phyloP scores from a whole-genome alignment of 2,888 invertebrate species.

The Incurvaria masculella region DNA sequence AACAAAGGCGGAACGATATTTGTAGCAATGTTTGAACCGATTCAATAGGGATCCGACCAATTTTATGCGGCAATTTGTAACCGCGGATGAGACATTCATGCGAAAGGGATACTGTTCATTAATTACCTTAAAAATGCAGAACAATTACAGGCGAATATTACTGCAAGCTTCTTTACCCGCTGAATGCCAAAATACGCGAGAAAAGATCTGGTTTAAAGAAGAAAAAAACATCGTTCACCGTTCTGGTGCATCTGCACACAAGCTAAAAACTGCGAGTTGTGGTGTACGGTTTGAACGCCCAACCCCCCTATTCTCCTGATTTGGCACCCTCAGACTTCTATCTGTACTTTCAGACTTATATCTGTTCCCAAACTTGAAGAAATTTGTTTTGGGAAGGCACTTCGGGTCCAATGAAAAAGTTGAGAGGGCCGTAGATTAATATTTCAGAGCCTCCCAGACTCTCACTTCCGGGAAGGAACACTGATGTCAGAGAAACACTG shows the following conservation, averaged over 20 bases:
- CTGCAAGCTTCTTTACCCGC: background rate
- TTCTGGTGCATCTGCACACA: constrained; percentile 15
- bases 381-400: too few species aligned
- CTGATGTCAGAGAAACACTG: constrained; percentile 1
- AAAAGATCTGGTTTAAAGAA: constrained; percentile 14
- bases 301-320: constrained; percentile 2
- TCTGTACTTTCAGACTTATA: background rate
- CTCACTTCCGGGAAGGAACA: constrained; percentile 1
- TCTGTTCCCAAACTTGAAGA: background rate
- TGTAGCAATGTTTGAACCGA: background rate
- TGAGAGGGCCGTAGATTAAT: background rate
- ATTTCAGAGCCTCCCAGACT: background rate
- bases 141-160: constrained; percentile 7
- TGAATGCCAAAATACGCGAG: constrained; percentile 7
- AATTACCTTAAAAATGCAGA: constrained; percentile 6
- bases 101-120: constrained; percentile 5
- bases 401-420: too few species aligned
- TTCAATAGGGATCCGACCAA: constrained; percentile 1
- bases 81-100: constrained; percentile 5
- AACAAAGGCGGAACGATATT: background rate
- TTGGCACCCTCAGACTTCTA: background rate
- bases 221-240: constrained; percentile 17
- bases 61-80: constrained; percentile 4
- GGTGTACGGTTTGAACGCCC: constrained; percentile 1
- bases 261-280: constrained; percentile 10